These are phyloP conservation scores for Tenebrio molitor DNA, from an alignment of 1,140 invertebrate genomes.

Conservation along the genomic window DNA sequence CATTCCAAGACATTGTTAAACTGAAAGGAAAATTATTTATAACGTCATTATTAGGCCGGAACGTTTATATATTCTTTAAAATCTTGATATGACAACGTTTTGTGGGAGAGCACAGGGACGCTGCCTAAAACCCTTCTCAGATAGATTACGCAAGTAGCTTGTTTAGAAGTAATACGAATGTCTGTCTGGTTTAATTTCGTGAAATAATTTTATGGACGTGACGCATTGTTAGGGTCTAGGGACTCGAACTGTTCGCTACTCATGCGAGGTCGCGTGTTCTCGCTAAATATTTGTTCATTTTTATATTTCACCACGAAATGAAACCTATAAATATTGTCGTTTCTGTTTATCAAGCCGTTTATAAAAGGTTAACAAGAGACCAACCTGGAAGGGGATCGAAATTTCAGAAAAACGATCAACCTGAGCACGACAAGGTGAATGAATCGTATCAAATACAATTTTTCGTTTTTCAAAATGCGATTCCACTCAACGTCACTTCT, in stretches of 20 bases:
- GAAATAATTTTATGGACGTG: slow-evolving; percentile 42
- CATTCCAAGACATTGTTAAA: slow-evolving; percentile 18
- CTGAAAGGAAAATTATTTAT: slow-evolving; percentile 33
- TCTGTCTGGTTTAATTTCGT: slow-evolving; percentile 37
- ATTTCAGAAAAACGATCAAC: neutral
- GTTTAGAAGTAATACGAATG: slow-evolving; percentile 10
- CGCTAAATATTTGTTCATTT: slow-evolving; percentile 42
- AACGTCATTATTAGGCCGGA: slow-evolving; percentile 2
- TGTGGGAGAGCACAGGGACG: slow-evolving; percentile 7
- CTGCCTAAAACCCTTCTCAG: neutral
- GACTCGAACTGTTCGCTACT: slow-evolving; percentile 30
- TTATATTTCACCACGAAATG: slow-evolving; percentile 41
- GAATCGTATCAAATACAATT: neutral
- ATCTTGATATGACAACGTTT: slow-evolving; percentile 27
- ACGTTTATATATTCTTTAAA: slow-evolving; percentile 22
- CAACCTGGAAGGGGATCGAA: neutral
- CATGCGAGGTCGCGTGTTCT: slow-evolving; percentile 37
- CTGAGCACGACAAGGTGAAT: neutral
- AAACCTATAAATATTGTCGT: slow-evolving; percentile 44
- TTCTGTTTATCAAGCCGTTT: slow-evolving; percentile 26
- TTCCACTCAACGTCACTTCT: too few species aligned
- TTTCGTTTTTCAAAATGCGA: too few species aligned
- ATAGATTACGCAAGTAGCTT: slow-evolving; percentile 3
- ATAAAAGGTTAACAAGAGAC: slow-evolving; percentile 16
- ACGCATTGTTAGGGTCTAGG: slow-evolving; percentile 42